phyloP scores from a whole-genome alignment of 1,140 invertebrate species.

The Bicyclus anynana region DNA sequence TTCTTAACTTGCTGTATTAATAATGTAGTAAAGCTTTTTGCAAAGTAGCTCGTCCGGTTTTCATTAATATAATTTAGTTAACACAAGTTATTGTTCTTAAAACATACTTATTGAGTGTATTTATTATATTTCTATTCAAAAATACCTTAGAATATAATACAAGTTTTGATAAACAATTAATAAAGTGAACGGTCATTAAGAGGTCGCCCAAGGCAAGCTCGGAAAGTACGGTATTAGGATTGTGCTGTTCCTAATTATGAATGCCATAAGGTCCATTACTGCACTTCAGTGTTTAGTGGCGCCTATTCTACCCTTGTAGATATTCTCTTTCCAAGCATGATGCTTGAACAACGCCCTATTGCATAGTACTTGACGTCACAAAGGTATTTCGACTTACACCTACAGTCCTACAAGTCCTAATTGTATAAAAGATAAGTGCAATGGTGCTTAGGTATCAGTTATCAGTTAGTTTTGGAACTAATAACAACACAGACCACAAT shows the following conservation, averaged over 20 bases:
- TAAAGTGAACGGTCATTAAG: not conserved
- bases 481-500: conserved; percentile 74
- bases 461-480: conserved; percentile 47
- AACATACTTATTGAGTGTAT: not conserved
- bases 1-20: no score
- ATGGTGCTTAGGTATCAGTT: conserved; percentile 22
- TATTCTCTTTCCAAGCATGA: conserved; percentile 47
- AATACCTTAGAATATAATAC: not conserved
- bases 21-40: no score
- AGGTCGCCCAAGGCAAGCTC: not conserved
- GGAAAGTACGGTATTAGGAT: not conserved
- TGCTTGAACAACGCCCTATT: conserved; percentile 49
- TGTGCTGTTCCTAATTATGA: not conserved
- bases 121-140: not conserved
- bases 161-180: not conserved
- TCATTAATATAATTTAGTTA: no score
- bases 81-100: no score
- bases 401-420: conserved; percentile 41
- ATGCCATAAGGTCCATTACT: not conserved
- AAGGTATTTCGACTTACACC: conserved; percentile 52
- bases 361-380: conserved; percentile 51
- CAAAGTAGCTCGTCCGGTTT: no score
- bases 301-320: conserved; percentile 1
- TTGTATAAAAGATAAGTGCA: conserved; percentile 54
- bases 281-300: not conserved